A percentile compares a stretch with the other conserved stretches of the same genome.
Evolutionary conservation across 2,113 vertebrate genomes (phyloP).

Genomic region (Echinops telfairi): DNA sequence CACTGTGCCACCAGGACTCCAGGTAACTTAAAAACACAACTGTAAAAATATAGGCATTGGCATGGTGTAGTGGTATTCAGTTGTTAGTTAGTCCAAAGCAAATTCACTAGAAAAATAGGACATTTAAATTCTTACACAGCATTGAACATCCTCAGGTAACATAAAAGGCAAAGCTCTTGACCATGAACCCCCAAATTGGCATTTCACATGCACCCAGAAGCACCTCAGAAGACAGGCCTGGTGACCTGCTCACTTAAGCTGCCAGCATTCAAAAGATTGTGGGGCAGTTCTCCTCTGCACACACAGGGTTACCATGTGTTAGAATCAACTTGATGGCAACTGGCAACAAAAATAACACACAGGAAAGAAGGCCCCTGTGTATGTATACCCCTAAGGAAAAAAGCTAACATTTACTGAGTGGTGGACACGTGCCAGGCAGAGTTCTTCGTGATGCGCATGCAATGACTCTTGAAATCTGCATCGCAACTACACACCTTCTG

Average conservation of each 20-base stretch:
- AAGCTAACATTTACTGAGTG: background rate
- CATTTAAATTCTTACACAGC: background rate
- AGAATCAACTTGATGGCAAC: background rate
- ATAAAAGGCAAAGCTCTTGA: background rate
- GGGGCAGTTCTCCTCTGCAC: background rate
- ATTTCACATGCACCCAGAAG: background rate
- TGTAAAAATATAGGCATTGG: background rate
- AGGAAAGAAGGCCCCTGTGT: background rate
- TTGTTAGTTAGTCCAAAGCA: slow-evolving; percentile 25
- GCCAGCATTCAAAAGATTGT: background rate
- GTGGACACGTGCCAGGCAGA: background rate
- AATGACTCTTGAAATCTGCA: background rate
- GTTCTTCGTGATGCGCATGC: background rate
- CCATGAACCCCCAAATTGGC: background rate
- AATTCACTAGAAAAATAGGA: slow-evolving; percentile 31
- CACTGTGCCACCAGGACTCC: no score
- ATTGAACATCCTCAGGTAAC: background rate
- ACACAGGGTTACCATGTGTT: background rate
- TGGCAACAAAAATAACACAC: background rate
- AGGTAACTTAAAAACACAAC: background rate
- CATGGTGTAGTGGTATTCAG: background rate
- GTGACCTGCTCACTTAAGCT: background rate
- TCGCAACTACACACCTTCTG: background rate
- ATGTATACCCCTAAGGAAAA: background rate
- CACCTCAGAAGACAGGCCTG: background rate